Conservation (phyloP, 2,888 invertebrate genomes). For the Heteromurus nitidus region DNA sequence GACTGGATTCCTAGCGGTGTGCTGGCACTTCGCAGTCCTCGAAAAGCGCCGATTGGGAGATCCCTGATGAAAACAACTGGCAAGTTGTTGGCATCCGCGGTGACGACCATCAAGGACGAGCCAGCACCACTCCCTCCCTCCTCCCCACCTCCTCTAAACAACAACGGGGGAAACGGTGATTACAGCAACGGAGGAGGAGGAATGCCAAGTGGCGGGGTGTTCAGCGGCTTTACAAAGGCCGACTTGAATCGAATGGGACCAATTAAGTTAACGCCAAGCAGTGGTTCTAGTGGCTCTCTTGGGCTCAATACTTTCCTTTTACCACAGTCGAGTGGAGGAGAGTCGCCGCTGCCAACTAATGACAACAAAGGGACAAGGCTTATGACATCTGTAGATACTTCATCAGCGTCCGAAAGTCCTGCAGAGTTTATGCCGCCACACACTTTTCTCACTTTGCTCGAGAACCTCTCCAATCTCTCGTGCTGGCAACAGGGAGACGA, state of each 20-base stretch:
- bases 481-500: slow-evolving; percentile 66
- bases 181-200: slow-evolving; percentile 27
- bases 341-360: slow-evolving; percentile 27
- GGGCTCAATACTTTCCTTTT: slow-evolving; percentile 63
- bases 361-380: slow-evolving; percentile 29
- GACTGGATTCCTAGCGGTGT: slow-evolving; percentile 73
- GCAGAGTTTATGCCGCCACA: slow-evolving; percentile 28
- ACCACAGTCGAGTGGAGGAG: slow-evolving; percentile 23
- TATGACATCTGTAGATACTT: slow-evolving; percentile 30
- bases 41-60: slow-evolving; percentile 68
- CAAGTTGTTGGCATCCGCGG: slow-evolving; percentile 70
- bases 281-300: slow-evolving; percentile 43
- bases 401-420: slow-evolving; percentile 9
- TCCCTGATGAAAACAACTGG: slow-evolving; percentile 71
- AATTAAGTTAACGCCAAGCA: slow-evolving; percentile 60
- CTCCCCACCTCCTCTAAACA: slow-evolving; percentile 11
- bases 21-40: slow-evolving; percentile 71
- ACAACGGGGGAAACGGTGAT: slow-evolving; percentile 15
- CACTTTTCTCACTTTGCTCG: slow-evolving; percentile 67
- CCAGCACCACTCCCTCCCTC: slow-evolving; percentile 28
- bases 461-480: slow-evolving; percentile 69
- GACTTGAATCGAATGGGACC: slow-evolving; percentile 64
- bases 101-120: slow-evolving; percentile 68
- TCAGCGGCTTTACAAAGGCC: slow-evolving; percentile 67
- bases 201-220: slow-evolving; percentile 63